A percentile compares a stretch with the other conserved stretches of the same genome.
phyloP scores from a whole-genome alignment of 2,113 vertebrate genomes.

The Silurus meridionalis region DNA sequence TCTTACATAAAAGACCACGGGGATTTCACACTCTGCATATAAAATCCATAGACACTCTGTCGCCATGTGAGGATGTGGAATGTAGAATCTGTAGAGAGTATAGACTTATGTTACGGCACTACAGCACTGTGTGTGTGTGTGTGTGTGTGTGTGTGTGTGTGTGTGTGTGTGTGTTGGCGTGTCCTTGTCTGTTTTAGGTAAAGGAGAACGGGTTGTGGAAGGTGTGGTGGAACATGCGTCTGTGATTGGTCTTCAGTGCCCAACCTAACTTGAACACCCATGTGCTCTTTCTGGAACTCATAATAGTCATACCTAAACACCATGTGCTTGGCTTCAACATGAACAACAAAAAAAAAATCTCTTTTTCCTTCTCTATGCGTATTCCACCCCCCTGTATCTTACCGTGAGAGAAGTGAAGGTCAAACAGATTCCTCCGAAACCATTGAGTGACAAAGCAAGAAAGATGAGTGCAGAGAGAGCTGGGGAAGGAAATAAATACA shows the following conservation, averaged over 20 bases:
- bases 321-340: neutral
- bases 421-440: slow-evolving; percentile 90
- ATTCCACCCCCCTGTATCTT: slow-evolving; percentile 60
- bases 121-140: neutral
- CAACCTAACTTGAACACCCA: slow-evolving; percentile 33
- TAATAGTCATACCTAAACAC: slow-evolving; percentile 21
- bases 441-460: slow-evolving; percentile 85
- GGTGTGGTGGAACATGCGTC: slow-evolving; percentile 58
- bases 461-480: slow-evolving; percentile 84
- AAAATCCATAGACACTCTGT: neutral
- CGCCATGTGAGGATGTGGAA: neutral
- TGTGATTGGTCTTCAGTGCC: slow-evolving; percentile 66
- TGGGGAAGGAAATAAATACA: slow-evolving; percentile 50
- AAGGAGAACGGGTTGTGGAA: slow-evolving; percentile 60
- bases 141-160: slow-evolving; percentile 4
- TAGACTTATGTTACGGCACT: neutral
- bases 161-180: neutral
- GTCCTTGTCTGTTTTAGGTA: slow-evolving; percentile 60
- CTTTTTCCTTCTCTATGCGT: neutral
- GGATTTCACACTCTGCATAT: neutral
- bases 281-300: neutral
- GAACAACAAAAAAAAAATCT: neutral
- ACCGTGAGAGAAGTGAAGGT: slow-evolving; percentile 92
- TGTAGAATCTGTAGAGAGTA: neutral
- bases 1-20: slow-evolving; percentile 12